Conservation (phyloP, 2,797 vertebrate species). For the Malacoctenus gilli region DNA sequence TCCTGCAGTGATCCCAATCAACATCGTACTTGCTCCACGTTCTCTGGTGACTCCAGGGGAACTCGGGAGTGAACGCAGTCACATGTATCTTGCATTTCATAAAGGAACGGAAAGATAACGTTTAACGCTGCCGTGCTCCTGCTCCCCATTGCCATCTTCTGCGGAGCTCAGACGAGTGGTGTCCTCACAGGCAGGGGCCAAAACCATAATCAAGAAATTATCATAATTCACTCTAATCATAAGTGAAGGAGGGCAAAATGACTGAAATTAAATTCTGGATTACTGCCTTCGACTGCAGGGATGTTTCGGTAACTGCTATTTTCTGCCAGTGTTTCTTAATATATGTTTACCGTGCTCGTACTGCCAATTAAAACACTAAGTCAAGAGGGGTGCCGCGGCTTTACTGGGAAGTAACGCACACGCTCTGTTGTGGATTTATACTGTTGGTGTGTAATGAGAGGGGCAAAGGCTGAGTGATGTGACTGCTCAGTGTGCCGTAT, state of each 20-base stretch:
- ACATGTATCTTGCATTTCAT: no score
- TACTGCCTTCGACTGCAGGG: conserved; percentile 60
- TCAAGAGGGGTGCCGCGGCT: conserved; percentile 54
- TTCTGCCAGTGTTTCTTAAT: conserved; percentile 64
- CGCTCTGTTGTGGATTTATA: conserved; percentile 38
- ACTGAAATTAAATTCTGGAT: conserved; percentile 74
- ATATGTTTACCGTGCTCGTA: conserved; percentile 60
- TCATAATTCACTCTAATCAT: conserved; percentile 85
- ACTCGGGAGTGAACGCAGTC: no score
- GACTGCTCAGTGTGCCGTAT: conserved; percentile 66
- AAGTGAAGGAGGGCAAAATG: conserved; percentile 73
- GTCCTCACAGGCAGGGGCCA: conserved; percentile 64
- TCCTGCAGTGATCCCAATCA: no score
- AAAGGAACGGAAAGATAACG: no score
- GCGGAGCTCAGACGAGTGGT: conserved; percentile 60
- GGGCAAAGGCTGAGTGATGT: conserved; percentile 55
- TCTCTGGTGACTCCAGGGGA: no score
- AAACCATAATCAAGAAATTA: conserved; percentile 85
- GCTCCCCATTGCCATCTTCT: conserved; percentile 35
- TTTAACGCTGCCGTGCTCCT: conserved; percentile 31
- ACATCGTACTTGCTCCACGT: no score
- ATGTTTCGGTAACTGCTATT: conserved; percentile 64
- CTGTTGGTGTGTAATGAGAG: conserved; percentile 51
- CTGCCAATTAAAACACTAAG: conserved; percentile 67
- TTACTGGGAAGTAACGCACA: conserved; percentile 47